These are phyloP conservation scores for Tenthredo scrophulariae DNA, from an alignment of 2,888 invertebrate species.

Conservation along the genomic window DNA sequence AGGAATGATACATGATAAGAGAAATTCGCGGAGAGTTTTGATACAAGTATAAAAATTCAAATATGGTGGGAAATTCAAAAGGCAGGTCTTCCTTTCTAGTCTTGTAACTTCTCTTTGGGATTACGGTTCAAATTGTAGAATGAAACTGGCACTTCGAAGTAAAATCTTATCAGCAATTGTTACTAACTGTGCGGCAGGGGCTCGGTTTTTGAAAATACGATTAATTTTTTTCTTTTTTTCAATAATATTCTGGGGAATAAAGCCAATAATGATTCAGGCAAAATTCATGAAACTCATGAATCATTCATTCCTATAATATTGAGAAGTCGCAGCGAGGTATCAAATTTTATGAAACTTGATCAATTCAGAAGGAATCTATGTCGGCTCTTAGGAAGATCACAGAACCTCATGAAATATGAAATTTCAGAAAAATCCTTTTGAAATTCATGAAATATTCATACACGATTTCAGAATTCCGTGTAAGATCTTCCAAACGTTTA, in stretches of 20 bases:
- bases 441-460: background rate
- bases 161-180: background rate
- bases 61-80: background rate
- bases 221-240: background rate
- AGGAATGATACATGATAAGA: background rate
- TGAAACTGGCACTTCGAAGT: background rate
- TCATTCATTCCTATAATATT: background rate
- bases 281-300: background rate
- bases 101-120: background rate
- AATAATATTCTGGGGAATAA: background rate
- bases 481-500: background rate
- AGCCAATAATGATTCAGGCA: background rate
- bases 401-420: background rate
- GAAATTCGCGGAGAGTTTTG: no score
- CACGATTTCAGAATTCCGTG: background rate
- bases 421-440: background rate
- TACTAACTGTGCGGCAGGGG: background rate
- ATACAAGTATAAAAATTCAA: background rate
- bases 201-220: background rate
- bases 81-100: background rate
- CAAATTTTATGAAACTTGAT: background rate
- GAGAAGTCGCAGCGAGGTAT: background rate
- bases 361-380: background rate
- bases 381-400: background rate
- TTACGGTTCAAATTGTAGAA: background rate